Evolutionary conservation across 1,140 invertebrate species (phyloP).

Genomic region (Aethina tumida): DNA sequence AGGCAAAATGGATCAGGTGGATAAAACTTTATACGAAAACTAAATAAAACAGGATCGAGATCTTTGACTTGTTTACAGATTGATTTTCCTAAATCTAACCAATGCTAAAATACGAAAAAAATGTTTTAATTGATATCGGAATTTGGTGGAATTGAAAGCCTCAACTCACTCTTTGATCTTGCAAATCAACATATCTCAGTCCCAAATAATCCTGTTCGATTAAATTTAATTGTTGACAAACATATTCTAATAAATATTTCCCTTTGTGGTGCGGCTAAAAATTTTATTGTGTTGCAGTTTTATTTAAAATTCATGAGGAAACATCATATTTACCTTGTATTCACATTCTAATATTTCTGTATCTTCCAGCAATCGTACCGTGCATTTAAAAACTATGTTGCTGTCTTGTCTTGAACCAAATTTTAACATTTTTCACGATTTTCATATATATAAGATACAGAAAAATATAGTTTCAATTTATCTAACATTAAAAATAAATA

Average conservation of each 20-base stretch:
- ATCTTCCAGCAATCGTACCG: conserved; percentile 86
- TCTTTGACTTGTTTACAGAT: conserved; percentile 94
- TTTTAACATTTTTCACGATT: conserved; percentile 57
- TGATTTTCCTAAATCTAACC: conserved; percentile 88
- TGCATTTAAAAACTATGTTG: conserved; percentile 85
- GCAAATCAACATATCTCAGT: conserved; percentile 83
- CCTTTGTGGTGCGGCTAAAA: conserved; percentile 88
- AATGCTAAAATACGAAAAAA: conserved; percentile 64
- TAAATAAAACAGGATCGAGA: conserved; percentile 77
- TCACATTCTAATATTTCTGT: conserved; percentile 89
- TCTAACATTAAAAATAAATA: too few species aligned
- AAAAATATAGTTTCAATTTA: too few species aligned
- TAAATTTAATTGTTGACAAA: conserved; percentile 87
- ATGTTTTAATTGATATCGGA: conserved; percentile 1
- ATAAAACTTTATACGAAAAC: conserved; percentile 91
- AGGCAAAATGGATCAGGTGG: conserved; percentile 78
- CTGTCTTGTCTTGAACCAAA: conserved; percentile 73
- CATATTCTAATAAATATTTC: conserved; percentile 84
- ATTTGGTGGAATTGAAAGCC: conserved; percentile 4
- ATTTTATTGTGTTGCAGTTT: conserved; percentile 4
- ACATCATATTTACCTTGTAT: conserved; percentile 69
- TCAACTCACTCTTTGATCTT: conserved; percentile 76
- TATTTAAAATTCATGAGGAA: conserved; percentile 2
- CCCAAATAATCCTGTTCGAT: conserved; percentile 97
- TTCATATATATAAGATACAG: too few species aligned